Percentiles rank a stretch among this genome's conserved stretches.
Conservation (phyloP, 2,797 vertebrate species). For the Chloroceryle inda region DNA sequence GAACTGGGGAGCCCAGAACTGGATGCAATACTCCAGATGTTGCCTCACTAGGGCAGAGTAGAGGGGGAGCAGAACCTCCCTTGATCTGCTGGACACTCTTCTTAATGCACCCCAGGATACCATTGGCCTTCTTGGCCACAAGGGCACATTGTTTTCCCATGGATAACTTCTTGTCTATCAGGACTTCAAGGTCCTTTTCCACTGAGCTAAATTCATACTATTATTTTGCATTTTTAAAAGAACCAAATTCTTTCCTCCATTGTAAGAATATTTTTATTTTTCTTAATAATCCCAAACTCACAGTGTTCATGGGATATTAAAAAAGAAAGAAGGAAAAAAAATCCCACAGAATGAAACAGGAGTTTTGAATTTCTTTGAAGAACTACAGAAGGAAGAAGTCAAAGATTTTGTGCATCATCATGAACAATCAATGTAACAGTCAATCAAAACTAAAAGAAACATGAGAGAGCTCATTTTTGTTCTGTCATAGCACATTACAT, state of each 20-base stretch:
- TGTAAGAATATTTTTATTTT: neutral
- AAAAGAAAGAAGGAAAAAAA: neutral
- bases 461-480: neutral
- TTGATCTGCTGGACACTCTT: too few species aligned
- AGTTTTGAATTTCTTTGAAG: neutral
- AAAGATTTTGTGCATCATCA: neutral
- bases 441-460: neutral
- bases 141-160: too few species aligned
- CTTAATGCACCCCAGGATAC: too few species aligned
- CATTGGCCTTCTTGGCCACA: too few species aligned
- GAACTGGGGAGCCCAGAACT: too few species aligned
- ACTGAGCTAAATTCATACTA: neutral
- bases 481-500: neutral
- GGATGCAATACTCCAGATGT: too few species aligned
- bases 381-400: neutral
- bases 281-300: neutral
- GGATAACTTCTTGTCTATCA: too few species aligned
- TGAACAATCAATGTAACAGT: neutral
- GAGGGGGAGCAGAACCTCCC: too few species aligned
- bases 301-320: neutral
- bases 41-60: too few species aligned
- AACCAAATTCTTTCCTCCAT: neutral
- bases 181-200: too few species aligned
- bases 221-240: neutral
- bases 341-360: fast-evolving